Percentiles rank a stretch among this genome's conserved stretches.
Evolutionary conservation across 1,140 invertebrate genomes (phyloP).

Genomic region (Leptoteleia sp.): DNA sequence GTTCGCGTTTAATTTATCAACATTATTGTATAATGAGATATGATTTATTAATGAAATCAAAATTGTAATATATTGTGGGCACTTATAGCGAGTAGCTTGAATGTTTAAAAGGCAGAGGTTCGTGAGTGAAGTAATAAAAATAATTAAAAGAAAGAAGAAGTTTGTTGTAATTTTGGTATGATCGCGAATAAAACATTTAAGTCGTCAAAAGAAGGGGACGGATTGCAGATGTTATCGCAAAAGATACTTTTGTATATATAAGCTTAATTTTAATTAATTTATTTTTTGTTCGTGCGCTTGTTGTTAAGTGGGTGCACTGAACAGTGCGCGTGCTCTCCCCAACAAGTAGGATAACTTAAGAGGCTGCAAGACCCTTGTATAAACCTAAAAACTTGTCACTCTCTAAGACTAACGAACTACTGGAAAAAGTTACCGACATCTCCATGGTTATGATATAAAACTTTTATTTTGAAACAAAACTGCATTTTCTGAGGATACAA

Average conservation of each 20-base stretch:
- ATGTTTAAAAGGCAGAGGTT: too few relatives aligned
- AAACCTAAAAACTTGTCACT: conserved; percentile 57
- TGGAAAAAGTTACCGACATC: conserved; percentile 39
- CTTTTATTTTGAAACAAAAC: conserved; percentile 14
- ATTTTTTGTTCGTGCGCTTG: conserved; percentile 19
- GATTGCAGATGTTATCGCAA: neutral
- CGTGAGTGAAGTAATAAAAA: too few relatives aligned
- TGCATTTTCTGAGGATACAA: too few relatives aligned
- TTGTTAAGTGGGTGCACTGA: conserved; percentile 40
- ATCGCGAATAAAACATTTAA: too few relatives aligned
- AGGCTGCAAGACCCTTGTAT: conserved; percentile 45
- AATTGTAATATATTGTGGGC: too few relatives aligned
- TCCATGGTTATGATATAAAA: conserved; percentile 32
- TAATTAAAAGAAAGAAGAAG: too few relatives aligned
- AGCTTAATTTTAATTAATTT: conserved; percentile 49
- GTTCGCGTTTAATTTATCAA: too few relatives aligned
- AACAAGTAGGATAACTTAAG: conserved; percentile 47
- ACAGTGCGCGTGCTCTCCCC: conserved; percentile 12
- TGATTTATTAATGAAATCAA: too few relatives aligned
- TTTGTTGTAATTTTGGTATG: too few relatives aligned
- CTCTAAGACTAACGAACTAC: conserved; percentile 55
- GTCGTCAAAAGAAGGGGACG: conserved; percentile 5
- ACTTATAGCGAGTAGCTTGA: too few relatives aligned
- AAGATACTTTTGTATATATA: conserved; percentile 2
- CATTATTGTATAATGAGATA: too few relatives aligned